Evolutionary conservation across 2,888 invertebrate genomes (phyloP), one percentile per base, ranked within the genome.

Genomic region (Megalurothrips usitatus): DNA sequence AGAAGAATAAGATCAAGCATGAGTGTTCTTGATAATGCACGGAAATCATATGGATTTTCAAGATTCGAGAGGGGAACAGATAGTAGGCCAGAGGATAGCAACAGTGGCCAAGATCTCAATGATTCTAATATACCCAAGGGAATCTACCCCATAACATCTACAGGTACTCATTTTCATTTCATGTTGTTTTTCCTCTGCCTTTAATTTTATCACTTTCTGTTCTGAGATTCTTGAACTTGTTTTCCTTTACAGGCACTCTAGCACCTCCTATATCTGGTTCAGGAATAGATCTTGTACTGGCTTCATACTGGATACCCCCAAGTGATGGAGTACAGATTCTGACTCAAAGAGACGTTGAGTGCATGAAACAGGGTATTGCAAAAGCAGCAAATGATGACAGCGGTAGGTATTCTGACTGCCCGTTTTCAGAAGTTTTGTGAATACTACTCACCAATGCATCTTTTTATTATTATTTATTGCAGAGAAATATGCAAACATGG

Each of bases 251-350:
- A 88, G 86, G 88, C 85, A 87, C 89, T 81, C 84, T 89, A 84
- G 86, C 87, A 82, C 86, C 88, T 84, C 85, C 88, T 23, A 87
- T 89, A 79, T 88, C 88, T 80, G 85, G 89, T 0, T 86, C 91
- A 83, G 92, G 86, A 83, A 87, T 89, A 68, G 89, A 94, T 87
- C 87, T 94, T 80, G 89, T 93, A 26, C 94, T 94, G 86, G 90
- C 93, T 9, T 92, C 94, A 11, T 94, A 93, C 85, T 93, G 94
- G 91, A 89, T 93, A 83, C 93, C 92, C 83, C 90, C 92, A 0
- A 90, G 92, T 82, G 87, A 88, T 48, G 88, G 88, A 84, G 88
- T 90, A 82, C 90, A 90, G 79, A 86, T 90, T 75, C 86, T 91
- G 79, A 85, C 91, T 79, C 90, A 91, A 52, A 88, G 90, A 84